Conservation (phyloP, 1,140 invertebrate genomes). For the Apis laboriosa region DNA sequence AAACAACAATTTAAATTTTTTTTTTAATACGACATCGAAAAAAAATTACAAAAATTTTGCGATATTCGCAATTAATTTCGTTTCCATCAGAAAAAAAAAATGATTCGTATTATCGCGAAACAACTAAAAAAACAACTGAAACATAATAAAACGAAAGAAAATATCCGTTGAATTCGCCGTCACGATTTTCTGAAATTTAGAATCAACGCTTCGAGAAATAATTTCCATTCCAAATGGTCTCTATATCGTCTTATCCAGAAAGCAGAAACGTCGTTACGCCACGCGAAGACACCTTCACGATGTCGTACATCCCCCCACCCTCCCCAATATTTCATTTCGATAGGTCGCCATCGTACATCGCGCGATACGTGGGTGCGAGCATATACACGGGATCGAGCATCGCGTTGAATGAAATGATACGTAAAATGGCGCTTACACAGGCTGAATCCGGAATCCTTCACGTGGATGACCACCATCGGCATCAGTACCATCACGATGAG, state of each 20-base stretch:
- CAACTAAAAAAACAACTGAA: no score
- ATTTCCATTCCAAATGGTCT: no score
- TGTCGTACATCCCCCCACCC: neutral
- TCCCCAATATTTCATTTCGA: conserved; percentile 33
- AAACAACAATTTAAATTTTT: no score
- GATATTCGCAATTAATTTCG: no score
- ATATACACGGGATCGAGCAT: conserved; percentile 2
- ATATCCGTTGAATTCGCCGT: no score
- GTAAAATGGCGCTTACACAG: conserved; percentile 84
- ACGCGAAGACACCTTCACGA: neutral
- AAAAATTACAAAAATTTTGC: no score
- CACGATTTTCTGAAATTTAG: no score
- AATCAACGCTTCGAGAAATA: neutral
- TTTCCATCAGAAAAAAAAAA: no score
- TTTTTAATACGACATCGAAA: no score
- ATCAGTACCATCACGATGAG: conserved; percentile 88
- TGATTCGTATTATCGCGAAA: no score
- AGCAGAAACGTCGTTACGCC: no score
- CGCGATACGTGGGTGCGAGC: neutral
- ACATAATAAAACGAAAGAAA: no score
- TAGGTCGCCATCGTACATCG: neutral
- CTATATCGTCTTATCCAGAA: neutral
- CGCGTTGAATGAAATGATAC: conserved; percentile 54
- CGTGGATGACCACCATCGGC: conserved; percentile 89
- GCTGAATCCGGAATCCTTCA: conserved; percentile 88